These are phyloP conservation scores for Babylonia areolata DNA, from an alignment of 1,140 invertebrate genomes.

Conservation along the genomic window DNA sequence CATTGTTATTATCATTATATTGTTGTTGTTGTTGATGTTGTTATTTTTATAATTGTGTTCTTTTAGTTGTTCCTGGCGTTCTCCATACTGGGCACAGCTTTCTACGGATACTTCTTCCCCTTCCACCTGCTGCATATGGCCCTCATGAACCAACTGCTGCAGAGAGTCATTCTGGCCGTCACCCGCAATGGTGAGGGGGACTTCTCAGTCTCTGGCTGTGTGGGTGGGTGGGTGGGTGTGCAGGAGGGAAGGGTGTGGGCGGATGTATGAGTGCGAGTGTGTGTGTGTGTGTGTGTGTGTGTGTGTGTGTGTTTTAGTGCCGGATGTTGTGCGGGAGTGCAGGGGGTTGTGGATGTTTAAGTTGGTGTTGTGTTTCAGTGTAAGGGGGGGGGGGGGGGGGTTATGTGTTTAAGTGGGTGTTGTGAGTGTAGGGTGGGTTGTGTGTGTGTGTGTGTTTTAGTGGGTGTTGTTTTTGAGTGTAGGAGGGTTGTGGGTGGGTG, in stretches of 20 bases:
- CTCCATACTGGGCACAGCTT: conserved; percentile 67
- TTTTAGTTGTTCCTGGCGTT: conserved; percentile 66
- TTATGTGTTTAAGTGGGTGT: no score
- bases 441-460: no score
- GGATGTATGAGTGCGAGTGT: neutral
- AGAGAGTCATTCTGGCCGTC: conserved; percentile 52
- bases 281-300: neutral
- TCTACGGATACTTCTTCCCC: conserved; percentile 72
- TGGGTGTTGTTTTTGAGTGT: no score
- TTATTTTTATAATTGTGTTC: no score
- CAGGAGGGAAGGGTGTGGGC: neutral
- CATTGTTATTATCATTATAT: no score
- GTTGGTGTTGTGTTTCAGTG: no score
- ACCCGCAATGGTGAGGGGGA: neutral
- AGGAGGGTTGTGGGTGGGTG: no score
- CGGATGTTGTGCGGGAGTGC: neutral
- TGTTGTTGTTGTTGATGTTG: no score
- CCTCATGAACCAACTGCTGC: conserved; percentile 68
- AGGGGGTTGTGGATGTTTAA: no score
- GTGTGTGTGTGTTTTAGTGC: neutral
- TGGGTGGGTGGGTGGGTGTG: neutral
- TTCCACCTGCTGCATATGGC: conserved; percentile 72
- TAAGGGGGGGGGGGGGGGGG: no score
- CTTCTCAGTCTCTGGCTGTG: neutral
- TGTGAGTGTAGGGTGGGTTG: no score